Base-by-base conservation (phyloP, 2,113 vertebrate genomes). In the Solenodon paradoxus region DNA sequence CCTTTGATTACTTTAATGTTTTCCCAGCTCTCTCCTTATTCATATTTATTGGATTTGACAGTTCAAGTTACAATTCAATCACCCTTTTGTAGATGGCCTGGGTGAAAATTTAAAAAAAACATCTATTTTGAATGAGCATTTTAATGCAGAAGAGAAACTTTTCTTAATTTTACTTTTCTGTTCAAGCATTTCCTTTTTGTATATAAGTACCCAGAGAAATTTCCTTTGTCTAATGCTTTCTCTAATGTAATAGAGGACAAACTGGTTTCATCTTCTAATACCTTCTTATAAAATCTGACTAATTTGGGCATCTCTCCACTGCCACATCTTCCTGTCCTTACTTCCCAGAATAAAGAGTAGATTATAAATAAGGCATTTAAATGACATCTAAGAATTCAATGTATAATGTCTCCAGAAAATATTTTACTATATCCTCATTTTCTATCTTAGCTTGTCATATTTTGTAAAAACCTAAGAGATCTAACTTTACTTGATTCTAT, bases 21-120 rank as follows among this genome's bases (percentile, higher is more conserved):
- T 83, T 15, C 38, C 81, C 10, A 45, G 35, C 24, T 89, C 55
- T 89, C 86, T 92, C 59, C 59, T 64, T 53, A 64, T 57, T 19
- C 53, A 92, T 30, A 87, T 82, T 88, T 79, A 92, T 11, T 95
- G 82, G 79, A 81, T 86, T 89, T 96, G 95, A 96, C 87, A 95
- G 64, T 84, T 93, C 32, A 20, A 13, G 16, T 86, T 71, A 94
- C 63, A 96, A 97, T 95, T 86, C 86, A 86, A n/a, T 96, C 83
- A 87, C 38, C 49, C 45, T 80, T 81, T 71, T 42, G 38, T 75
- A 74, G 16, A 57, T 12, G 9, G 38, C 66, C 75, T 47, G 47
- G 96, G 61, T 95, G 94, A 80, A 26, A 86, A 93, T 59, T 95
- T 94, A 49, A 38, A 84, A 96, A 85, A 82, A 88, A 92, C 81